phyloP scores from a whole-genome alignment of 2,113 vertebrate genomes.

The Mystacornis crossleyi region DNA sequence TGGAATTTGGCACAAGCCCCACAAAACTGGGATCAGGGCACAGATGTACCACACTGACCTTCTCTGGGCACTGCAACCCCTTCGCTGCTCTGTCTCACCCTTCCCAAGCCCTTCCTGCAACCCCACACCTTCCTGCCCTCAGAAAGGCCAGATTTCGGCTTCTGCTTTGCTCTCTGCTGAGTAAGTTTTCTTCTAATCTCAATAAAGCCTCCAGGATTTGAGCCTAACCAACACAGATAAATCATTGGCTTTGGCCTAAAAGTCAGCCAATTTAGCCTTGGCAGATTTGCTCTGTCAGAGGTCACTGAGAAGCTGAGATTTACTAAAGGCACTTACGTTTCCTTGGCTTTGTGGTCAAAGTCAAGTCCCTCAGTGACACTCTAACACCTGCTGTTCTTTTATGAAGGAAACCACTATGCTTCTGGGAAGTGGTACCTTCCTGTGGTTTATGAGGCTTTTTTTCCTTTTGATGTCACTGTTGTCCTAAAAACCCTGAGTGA shows the following conservation, averaged over 20 bases:
- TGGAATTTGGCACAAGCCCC: background rate
- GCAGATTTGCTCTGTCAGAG: slow-evolving; percentile 10
- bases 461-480: slow-evolving; percentile 29
- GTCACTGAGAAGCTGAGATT: slow-evolving; percentile 24
- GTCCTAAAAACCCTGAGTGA: background rate
- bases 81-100: background rate
- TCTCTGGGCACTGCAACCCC: background rate
- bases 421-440: slow-evolving; percentile 11
- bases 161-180: background rate
- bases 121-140: background rate
- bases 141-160: background rate
- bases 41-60: rapidly evolving
- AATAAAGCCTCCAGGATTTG: slow-evolving; percentile 13
- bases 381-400: slow-evolving; percentile 42
- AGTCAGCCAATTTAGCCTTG: slow-evolving; percentile 30
- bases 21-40: background rate
- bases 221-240: slow-evolving; percentile 21
- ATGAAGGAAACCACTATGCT: background rate
- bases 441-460: background rate
- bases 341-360: slow-evolving; percentile 43
- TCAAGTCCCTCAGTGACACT: background rate
- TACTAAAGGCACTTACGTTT: slow-evolving; percentile 23
- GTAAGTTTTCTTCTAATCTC: slow-evolving; percentile 21
- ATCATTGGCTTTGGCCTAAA: slow-evolving; percentile 34
- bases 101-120: background rate